Percentiles rank a stretch among this genome's conserved stretches.
Evolutionary conservation across 2,113 vertebrate species (phyloP).

Genomic region (Thymallus thymallus): DNA sequence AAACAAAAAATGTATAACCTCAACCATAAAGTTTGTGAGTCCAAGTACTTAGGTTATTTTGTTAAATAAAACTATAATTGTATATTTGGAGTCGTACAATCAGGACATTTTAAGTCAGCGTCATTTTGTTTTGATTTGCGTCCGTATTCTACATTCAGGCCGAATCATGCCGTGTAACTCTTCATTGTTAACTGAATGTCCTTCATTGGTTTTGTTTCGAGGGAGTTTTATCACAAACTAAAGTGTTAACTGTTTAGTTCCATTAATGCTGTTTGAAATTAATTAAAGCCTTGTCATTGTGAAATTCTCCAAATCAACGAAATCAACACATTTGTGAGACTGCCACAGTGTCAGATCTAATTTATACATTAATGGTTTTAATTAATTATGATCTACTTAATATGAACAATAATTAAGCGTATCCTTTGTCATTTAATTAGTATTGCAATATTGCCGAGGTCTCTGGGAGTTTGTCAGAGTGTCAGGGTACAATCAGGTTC

Average conservation of each 20-base stretch:
- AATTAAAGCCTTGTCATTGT: conserved; percentile 4
- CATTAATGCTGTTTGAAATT: background rate
- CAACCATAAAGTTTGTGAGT: conserved; percentile 4
- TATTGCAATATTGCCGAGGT: conserved; percentile 14
- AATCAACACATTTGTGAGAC: conserved; percentile 13
- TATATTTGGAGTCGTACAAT: conserved; percentile 13
- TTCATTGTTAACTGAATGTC: background rate
- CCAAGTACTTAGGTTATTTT: conserved; percentile 1
- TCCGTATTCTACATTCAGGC: conserved; percentile 32
- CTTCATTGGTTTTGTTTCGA: background rate
- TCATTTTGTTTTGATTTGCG: conserved; percentile 41
- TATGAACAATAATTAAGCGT: conserved; percentile 19
- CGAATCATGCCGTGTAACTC: conserved; percentile 13
- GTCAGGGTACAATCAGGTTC: conserved; percentile 55
- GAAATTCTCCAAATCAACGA: background rate
- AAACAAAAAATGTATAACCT: conserved; percentile 29
- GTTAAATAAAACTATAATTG: conserved; percentile 26
- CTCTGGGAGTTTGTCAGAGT: conserved; percentile 44
- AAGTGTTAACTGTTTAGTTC: background rate
- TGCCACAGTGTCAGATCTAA: conserved; percentile 8
- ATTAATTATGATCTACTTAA: background rate
- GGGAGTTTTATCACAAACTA: background rate
- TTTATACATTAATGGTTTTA: conserved; percentile 4
- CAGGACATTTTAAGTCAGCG: conserved; percentile 29
- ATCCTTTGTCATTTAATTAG: conserved; percentile 40